Base-by-base conservation (phyloP, 2,888 invertebrate genomes). In the Lycaena phlaeas region DNA sequence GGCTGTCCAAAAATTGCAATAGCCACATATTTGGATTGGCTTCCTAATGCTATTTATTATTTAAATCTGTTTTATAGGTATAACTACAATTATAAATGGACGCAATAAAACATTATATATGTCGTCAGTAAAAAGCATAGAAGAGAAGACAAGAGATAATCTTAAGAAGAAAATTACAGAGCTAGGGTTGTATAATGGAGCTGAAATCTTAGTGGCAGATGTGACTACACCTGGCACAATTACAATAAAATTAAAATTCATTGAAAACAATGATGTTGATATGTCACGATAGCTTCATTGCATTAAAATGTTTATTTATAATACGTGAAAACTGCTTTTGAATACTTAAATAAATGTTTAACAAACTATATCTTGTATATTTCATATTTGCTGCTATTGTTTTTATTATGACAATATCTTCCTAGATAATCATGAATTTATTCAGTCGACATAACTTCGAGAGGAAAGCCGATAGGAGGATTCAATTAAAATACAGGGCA, bases 101-200 rank as follows among this genome's bases (percentile, higher is more conserved):
- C 94, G 92, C 65, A 93, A 92, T 64, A 94, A 92, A 72, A 98
- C 98, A 0, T 84, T 99, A 7, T 99, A 98, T 66, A 95, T 98
- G 90, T 91, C 95, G 17, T 92, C 92, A 9, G 92, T 98, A 12
- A 90, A 93, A 49, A 95, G 96, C 53, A 95, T 98, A 57, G 97
- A 97, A 72, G 93, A 94, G 60, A 87, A 89, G 53, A 98, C 97
- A 0, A 88, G 92, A 53, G 89, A 89, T 37, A 99, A 99, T 84
- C 87, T 99, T 48, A 92, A 91, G 54, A 95, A 93, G 79, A 92
- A 93, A 42, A 74, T 99, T 38, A 86, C 86, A 46, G 98, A 98
- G 54, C 84, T 99, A 42, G 95, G 93, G 2, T 76, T 98, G 12
- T 86, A 73, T 43, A 91, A 96, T 72, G 96, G 96, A 0, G 92